These are phyloP conservation scores for Eilema sororculum DNA, from an alignment of 2,888 invertebrate species.

Conservation along the genomic window DNA sequence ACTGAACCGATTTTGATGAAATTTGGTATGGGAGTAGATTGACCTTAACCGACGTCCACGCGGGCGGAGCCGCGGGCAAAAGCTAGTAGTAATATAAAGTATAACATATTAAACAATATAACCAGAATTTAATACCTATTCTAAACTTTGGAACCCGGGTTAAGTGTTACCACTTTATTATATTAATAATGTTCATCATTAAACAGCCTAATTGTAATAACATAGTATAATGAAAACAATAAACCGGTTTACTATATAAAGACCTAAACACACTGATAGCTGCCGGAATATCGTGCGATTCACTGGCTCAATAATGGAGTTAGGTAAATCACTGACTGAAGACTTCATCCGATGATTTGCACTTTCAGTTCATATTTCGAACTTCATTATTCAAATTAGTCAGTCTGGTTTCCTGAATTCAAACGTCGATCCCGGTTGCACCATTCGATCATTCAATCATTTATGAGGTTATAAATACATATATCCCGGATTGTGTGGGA, in stretches of 20 bases:
- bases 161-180: slow-evolving; percentile 7
- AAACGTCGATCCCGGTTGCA: not conserved
- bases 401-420: not conserved
- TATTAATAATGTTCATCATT: slow-evolving; percentile 51
- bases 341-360: not conserved
- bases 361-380: slow-evolving; percentile 5
- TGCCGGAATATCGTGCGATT: not conserved
- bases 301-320: not conserved
- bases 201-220: slow-evolving; percentile 61
- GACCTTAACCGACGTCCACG: too few species aligned
- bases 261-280: not conserved
- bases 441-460: not conserved
- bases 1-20: too few species aligned
- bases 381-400: not conserved
- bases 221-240: slow-evolving; percentile 65
- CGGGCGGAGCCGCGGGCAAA: too few species aligned
- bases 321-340: not conserved
- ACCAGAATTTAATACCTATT: not conserved
- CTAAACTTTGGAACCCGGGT: not conserved
- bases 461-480: not conserved
- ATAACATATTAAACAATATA: not conserved
- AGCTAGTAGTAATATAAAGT: too few species aligned
- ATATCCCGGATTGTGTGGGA: not conserved
- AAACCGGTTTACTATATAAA: slow-evolving; percentile 67
- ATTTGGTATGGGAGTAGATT: too few species aligned